phyloP scores from a whole-genome alignment of 2,888 invertebrate species.

The Cryptocephalus primarius region DNA sequence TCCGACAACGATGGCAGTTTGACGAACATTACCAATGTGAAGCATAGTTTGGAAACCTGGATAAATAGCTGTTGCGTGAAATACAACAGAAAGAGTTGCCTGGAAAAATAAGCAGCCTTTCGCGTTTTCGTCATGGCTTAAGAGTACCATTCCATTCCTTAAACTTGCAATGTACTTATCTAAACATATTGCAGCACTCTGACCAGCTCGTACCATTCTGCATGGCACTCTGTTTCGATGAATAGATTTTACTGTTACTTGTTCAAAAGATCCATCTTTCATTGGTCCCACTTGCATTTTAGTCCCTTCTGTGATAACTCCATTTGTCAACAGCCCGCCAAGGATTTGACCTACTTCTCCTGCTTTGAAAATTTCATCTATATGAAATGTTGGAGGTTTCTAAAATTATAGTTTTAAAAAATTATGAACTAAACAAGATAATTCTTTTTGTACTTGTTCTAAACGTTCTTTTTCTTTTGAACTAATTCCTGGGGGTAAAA shows the following conservation, averaged over 20 bases:
- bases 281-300: conserved; percentile 64
- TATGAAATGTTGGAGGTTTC: conserved; percentile 77
- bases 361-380: conserved; percentile 87
- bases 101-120: conserved; percentile 54
- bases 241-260: conserved; percentile 70
- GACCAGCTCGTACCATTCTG: conserved; percentile 76
- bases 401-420: conserved; percentile 22
- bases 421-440: background rate
- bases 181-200: conserved; percentile 76
- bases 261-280: conserved; percentile 66
- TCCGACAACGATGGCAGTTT: conserved; percentile 84
- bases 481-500: conserved; percentile 59
- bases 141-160: conserved; percentile 77
- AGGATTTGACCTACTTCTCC: conserved; percentile 75
- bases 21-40: conserved; percentile 90
- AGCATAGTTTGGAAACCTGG: conserved; percentile 86
- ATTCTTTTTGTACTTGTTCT: conserved; percentile 44
- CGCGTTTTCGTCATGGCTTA: conserved; percentile 43
- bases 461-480: conserved; percentile 54
- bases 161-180: conserved; percentile 50
- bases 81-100: conserved; percentile 82
- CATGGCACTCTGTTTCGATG: conserved; percentile 90
- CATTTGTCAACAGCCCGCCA: conserved; percentile 75
- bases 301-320: conserved; percentile 78
- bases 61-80: conserved; percentile 73